Conservation (phyloP, 2,113 vertebrate genomes). For the Oophaga pumilio region DNA sequence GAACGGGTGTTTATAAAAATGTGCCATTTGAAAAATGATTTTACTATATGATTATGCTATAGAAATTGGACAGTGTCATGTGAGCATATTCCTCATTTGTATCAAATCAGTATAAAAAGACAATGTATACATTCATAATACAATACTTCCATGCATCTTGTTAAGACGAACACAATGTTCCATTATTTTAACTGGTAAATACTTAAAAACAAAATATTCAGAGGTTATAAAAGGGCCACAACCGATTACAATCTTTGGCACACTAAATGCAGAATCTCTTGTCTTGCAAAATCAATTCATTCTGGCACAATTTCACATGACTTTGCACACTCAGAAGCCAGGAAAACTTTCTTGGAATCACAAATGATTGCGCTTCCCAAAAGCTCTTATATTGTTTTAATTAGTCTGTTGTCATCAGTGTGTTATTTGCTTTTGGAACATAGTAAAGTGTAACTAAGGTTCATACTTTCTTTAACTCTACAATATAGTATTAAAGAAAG, state of each 20-base stretch:
- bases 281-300: slow-evolving; percentile 52
- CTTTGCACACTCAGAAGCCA: slow-evolving; percentile 25
- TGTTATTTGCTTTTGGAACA: slow-evolving; percentile 40
- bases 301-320: slow-evolving; percentile 45
- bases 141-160: no score
- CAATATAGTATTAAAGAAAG: not conserved
- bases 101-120: no score
- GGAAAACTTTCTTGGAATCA: slow-evolving; percentile 50
- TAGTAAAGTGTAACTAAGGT: slow-evolving; percentile 23
- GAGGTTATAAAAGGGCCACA: slow-evolving; percentile 32
- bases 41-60: no score
- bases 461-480: not conserved
- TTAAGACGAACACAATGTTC: no score
- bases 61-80: no score
- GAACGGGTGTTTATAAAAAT: no score
- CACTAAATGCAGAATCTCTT: slow-evolving; percentile 30
- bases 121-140: no score
- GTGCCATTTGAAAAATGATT: no score
- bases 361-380: slow-evolving; percentile 32
- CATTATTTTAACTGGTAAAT: no score
- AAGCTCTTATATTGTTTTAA: slow-evolving; percentile 49
- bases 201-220: not conserved
- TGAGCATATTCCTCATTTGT: no score
- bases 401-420: slow-evolving; percentile 49
- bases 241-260: slow-evolving; percentile 52